A percentile compares a stretch with the other conserved stretches of the same genome.
phyloP scores from a whole-genome alignment of 2,797 vertebrate genomes.

The Scleropages formosus region DNA sequence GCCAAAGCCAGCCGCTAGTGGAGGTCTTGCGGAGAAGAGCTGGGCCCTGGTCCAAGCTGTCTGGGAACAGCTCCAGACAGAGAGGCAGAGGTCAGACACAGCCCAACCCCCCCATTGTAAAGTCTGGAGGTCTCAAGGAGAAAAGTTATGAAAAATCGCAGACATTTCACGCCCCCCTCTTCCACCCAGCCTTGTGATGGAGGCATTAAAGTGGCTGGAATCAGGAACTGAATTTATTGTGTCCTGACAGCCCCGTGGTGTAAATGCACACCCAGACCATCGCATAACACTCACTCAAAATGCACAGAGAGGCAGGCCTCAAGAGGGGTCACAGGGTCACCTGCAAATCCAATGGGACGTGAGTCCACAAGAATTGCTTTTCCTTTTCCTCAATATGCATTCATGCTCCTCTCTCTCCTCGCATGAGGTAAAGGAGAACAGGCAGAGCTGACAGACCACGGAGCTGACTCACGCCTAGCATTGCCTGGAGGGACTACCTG shows the following conservation, averaged over 20 bases:
- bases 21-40: slow-evolving; percentile 34
- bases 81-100: slow-evolving; percentile 66
- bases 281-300: background rate
- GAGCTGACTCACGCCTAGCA: slow-evolving; percentile 11
- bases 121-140: slow-evolving; percentile 58
- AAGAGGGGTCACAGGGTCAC: slow-evolving; percentile 22
- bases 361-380: background rate
- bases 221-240: background rate
- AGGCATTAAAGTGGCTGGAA: background rate
- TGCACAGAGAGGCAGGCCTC: background rate
- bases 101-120: slow-evolving; percentile 64
- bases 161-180: background rate
- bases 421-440: background rate
- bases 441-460: slow-evolving; percentile 18
- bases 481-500: slow-evolving; percentile 5
- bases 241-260: background rate
- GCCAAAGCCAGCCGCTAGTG: slow-evolving; percentile 54
- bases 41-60: slow-evolving; percentile 65
- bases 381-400: background rate
- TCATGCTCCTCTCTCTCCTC: background rate
- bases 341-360: background rate
- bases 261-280: background rate
- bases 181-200: background rate
- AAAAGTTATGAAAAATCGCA: slow-evolving; percentile 57
- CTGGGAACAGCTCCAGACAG: slow-evolving; percentile 62